phyloP scores from a whole-genome alignment of 2,113 vertebrate genomes.

The Dromaius novaehollandiae region DNA sequence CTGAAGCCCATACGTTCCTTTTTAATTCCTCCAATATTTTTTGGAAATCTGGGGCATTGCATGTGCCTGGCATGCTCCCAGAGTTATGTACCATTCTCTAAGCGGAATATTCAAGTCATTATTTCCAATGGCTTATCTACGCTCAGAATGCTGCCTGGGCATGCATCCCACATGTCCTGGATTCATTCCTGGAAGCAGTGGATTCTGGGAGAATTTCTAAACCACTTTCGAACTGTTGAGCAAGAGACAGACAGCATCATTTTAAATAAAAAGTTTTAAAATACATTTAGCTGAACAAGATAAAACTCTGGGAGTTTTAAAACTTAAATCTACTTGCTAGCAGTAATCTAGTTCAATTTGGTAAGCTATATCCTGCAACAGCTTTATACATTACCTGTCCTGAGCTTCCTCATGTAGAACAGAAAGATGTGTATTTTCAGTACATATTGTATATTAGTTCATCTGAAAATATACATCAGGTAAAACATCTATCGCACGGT shows the following conservation, averaged over 20 bases:
- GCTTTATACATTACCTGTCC: neutral
- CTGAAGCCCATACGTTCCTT: neutral
- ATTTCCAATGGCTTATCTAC: neutral
- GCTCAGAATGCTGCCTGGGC: neutral
- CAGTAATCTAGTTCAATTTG: neutral
- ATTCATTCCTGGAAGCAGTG: neutral
- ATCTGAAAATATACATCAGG: neutral
- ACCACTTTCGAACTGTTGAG: neutral
- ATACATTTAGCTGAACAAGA: neutral
- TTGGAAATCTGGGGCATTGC: neutral
- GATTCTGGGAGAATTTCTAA: neutral
- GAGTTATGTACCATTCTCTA: neutral
- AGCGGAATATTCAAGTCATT: neutral
- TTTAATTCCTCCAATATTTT: neutral
- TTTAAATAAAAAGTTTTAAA: neutral
- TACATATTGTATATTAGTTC: neutral
- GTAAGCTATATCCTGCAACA: neutral
- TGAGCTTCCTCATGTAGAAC: neutral
- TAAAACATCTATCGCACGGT: neutral
- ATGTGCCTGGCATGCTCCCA: neutral
- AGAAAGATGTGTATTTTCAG: neutral
- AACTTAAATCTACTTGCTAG: neutral
- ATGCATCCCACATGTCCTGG: neutral
- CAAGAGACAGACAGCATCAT: neutral
- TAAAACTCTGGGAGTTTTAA: neutral